A percentile compares a stretch with the other conserved stretches of the same genome.
These are phyloP conservation scores for Epinotia bilunana DNA, from an alignment of 2,888 invertebrate species.

Conservation along the genomic window DNA sequence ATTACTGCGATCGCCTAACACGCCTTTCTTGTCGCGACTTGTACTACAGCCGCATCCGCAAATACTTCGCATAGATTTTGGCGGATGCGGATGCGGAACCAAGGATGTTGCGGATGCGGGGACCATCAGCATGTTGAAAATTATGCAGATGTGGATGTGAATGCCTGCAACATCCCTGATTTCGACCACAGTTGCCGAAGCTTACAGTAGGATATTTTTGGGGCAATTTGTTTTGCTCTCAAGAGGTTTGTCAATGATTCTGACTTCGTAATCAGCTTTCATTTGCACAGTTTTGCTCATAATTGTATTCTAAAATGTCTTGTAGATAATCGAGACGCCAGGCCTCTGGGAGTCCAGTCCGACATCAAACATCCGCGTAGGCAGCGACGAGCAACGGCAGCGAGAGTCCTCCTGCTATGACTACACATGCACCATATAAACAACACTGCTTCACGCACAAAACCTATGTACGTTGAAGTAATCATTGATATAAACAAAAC, in stretches of 20 bases:
- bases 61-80: too few species aligned
- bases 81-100: too few species aligned
- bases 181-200: not conserved
- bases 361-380: constrained; percentile 76
- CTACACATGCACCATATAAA: constrained; percentile 72
- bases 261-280: not conserved
- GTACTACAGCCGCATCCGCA: too few species aligned
- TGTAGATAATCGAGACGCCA: constrained; percentile 96
- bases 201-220: not conserved
- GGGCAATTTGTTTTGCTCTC: not conserved
- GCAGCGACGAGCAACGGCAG: constrained; percentile 61
- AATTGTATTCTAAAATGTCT: constrained; percentile 43
- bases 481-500: not conserved
- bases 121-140: too few species aligned
- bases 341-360: constrained; percentile 89
- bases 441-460: not conserved
- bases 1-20: too few species aligned
- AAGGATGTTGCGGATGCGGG: too few species aligned
- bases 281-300: not conserved
- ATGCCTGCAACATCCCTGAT: not conserved
- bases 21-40: too few species aligned
- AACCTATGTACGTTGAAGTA: not conserved
- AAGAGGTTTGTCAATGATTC: not conserved
- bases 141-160: too few species aligned
- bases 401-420: constrained; percentile 71